Evolutionary conservation across 1,140 invertebrate genomes (phyloP), one percentile per base, ranked within the genome.

Genomic region (Teleopsis dalmanni): DNA sequence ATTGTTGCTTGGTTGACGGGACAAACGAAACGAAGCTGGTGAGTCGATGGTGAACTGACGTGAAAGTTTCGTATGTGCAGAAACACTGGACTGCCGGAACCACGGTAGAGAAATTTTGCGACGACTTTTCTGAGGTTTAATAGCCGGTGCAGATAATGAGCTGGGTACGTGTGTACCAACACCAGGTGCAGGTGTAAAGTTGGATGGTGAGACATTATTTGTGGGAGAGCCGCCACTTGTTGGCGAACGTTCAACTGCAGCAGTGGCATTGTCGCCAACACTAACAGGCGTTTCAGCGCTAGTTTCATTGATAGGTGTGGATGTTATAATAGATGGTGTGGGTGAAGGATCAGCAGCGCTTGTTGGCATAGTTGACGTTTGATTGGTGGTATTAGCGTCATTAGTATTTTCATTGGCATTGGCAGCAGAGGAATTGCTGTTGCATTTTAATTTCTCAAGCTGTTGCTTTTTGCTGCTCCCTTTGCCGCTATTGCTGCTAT

Each of bases 21-120:
- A 70, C 46, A 70, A 59, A 9, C 68, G 83, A 75, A 88, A 87
- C 33, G 85, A 87, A 62, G 84, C 79, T 55, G 88, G 88, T 50
- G 87, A 87, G 74, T 91, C 88, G 75, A 92, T 91, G 70, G 88
- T 91, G 62, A 91, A 87, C 70, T 92, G 88, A 18, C 88, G 79
- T 29, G 85, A 79, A 22, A 91, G 78, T 29, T 76, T 75, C 48
- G 81, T 79, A 62, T 87, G 84, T 53, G 80, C 75, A 58, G 77
- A 76, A 50, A 85, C 78, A 25, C 85, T 88, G 48, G 77, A 79
- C 71, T 89, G 86, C 37, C 86, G 77, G 71, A 91, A 91, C 88
- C 88, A 92, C 35, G 88, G 88, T 59, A 91, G 73, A 34, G 87
- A 91, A 56, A 91, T 91, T 73, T 91, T 92, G 48, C 88, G 78